A percentile compares a stretch with the other conserved stretches of the same genome.
phyloP scores from a whole-genome alignment of 2,888 invertebrate species.

The Cerastoderma edule region DNA sequence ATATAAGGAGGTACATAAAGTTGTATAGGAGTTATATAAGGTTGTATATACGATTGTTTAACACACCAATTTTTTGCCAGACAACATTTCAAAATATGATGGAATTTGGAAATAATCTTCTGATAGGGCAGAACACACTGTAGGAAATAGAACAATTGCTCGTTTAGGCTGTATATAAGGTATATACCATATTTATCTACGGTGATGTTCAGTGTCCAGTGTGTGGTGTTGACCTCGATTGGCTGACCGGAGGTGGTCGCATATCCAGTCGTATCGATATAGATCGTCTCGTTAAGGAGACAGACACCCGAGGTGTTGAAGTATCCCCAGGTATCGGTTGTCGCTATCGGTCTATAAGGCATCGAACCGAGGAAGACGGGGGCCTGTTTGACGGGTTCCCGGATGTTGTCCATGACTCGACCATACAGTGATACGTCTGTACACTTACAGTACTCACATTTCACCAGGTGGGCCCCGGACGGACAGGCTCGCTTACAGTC shows the following conservation, averaged over 20 bases:
- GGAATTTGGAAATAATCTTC: no score
- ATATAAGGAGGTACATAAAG: no score
- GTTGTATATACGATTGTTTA: no score
- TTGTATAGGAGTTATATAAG: no score
- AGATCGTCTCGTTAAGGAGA: constrained; percentile 14
- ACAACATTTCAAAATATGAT: no score
- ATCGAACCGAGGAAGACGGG: constrained; percentile 8
- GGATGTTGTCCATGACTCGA: constrained; percentile 18
- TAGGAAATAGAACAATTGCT: no score
- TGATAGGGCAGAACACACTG: no score
- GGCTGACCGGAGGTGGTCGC: background rate
- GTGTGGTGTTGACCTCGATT: constrained; percentile 15
- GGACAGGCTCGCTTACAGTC: constrained; percentile 27
- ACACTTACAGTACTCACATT: constrained; percentile 26
- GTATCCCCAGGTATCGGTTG: background rate
- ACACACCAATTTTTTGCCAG: no score
- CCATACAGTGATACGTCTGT: constrained; percentile 28
- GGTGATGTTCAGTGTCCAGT: constrained; percentile 20
- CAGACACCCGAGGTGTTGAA: constrained; percentile 17
- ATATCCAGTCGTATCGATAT: background rate
- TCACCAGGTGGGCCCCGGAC: constrained; percentile 16
- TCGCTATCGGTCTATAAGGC: constrained; percentile 9
- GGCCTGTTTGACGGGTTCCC: constrained; percentile 13
- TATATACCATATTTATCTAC: constrained; percentile 11
- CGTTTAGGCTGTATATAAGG: background rate